Conservation (phyloP, 2,113 vertebrate species). For the Ceyx cyanopectus region DNA sequence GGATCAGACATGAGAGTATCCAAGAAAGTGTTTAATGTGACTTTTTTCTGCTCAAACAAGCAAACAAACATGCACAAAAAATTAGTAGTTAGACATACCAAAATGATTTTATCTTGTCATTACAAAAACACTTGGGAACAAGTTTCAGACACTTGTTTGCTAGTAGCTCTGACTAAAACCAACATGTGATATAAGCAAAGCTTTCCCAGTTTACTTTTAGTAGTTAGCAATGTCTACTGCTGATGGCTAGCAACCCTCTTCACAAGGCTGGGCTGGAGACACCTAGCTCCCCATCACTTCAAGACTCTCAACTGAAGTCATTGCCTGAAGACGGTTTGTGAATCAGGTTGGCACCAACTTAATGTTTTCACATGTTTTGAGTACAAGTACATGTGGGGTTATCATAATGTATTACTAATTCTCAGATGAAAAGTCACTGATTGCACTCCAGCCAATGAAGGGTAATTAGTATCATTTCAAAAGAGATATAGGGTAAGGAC, state of each 20-base stretch:
- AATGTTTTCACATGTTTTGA: not conserved
- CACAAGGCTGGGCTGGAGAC: not conserved
- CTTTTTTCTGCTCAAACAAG: constrained; percentile 89
- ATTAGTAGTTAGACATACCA: not conserved
- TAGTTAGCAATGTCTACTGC: not conserved
- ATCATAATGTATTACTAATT: not conserved
- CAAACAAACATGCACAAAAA: constrained; percentile 38
- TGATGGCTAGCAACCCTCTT: not conserved
- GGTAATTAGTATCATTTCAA: not conserved
- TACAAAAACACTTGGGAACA: not conserved
- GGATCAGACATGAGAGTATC: constrained; percentile 98
- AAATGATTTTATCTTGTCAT: constrained; percentile 8
- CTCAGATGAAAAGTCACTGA: not conserved
- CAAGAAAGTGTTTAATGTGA: constrained; percentile 95
- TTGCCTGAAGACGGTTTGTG: not conserved
- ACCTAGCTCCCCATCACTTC: not conserved
- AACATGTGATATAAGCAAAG: not conserved
- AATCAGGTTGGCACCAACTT: not conserved
- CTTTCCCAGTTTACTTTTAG: not conserved
- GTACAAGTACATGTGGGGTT: not conserved
- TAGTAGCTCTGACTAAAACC: not conserved
- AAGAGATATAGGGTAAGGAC: not conserved
- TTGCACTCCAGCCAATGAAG: not conserved
- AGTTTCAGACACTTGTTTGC: not conserved
- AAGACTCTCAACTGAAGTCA: not conserved